Evolutionary conservation across 2,113 vertebrate genomes (phyloP).

Genomic region (Dicentrarchus labrax): DNA sequence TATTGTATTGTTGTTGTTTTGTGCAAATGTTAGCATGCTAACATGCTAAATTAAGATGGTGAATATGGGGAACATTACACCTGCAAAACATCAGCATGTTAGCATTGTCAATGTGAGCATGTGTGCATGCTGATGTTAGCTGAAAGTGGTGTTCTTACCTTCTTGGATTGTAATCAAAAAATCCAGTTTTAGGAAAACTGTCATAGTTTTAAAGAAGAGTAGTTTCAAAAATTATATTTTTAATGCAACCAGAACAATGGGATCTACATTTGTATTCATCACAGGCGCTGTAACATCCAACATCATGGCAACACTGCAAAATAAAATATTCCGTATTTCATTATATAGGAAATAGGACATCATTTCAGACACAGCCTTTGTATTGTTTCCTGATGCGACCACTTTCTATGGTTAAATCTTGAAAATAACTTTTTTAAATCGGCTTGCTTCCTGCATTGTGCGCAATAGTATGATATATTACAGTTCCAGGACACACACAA

Average conservation of each 20-base stretch:
- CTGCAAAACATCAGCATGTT: background rate
- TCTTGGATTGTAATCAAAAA: background rate
- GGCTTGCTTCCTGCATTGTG: background rate
- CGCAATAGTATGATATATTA: constrained; percentile 3
- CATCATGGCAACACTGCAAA: no score
- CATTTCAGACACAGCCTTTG: background rate
- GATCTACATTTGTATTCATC: no score
- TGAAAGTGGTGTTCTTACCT: background rate
- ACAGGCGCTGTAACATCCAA: no score
- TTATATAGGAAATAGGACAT: background rate
- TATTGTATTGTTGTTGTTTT: background rate
- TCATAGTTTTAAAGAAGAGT: no score
- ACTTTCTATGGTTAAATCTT: background rate
- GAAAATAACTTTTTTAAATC: background rate
- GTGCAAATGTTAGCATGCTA: background rate
- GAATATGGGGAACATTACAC: background rate
- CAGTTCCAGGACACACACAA: constrained; percentile 54
- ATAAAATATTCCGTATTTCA: no score
- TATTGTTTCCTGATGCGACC: background rate
- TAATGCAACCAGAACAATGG: no score
- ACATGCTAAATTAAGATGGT: background rate
- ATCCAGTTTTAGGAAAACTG: no score
- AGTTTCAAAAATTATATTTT: no score
- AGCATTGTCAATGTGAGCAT: background rate
- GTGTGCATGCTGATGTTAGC: background rate